Evolutionary conservation across 2,888 invertebrate genomes (phyloP).

Genomic region (Gastracanthus pulcherrimus): DNA sequence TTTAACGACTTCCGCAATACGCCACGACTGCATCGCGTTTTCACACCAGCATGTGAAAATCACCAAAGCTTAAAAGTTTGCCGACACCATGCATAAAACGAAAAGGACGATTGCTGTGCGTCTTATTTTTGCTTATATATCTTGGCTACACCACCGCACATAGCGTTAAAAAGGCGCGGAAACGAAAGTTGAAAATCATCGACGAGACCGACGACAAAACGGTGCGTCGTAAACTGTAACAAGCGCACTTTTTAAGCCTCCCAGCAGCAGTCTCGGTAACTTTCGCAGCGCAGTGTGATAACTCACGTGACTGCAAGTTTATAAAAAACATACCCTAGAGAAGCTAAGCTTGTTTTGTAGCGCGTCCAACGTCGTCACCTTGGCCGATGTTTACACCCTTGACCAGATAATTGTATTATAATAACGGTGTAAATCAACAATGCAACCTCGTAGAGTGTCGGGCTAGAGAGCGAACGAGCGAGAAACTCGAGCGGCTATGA

Average conservation of each 20-base stretch:
- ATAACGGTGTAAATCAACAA: conserved; percentile 27
- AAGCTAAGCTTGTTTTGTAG: too few relatives aligned
- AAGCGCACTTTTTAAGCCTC: too few relatives aligned
- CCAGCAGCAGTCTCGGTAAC: too few relatives aligned
- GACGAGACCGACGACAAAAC: background rate
- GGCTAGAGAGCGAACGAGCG: background rate
- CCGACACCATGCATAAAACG: too few relatives aligned
- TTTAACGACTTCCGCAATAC: conserved; percentile 5
- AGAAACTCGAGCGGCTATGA: background rate
- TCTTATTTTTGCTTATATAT: too few relatives aligned
- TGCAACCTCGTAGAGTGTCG: background rate
- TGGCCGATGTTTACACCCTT: background rate
- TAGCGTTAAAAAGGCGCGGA: background rate
- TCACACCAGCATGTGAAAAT: too few relatives aligned
- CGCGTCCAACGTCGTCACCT: background rate
- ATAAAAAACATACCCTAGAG: too few relatives aligned
- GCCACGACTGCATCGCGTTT: too few relatives aligned
- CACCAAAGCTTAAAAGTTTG: too few relatives aligned
- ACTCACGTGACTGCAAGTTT: background rate
- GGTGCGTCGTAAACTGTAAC: background rate
- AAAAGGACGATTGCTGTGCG: too few relatives aligned
- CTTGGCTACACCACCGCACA: too few relatives aligned
- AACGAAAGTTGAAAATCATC: conserved; percentile 11
- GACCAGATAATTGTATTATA: conserved; percentile 28
- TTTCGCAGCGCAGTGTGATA: background rate